A percentile compares a stretch with the other conserved stretches of the same genome.
Evolutionary conservation across 2,888 invertebrate species (phyloP).

Genomic region (Polyommatus iphigenia): DNA sequence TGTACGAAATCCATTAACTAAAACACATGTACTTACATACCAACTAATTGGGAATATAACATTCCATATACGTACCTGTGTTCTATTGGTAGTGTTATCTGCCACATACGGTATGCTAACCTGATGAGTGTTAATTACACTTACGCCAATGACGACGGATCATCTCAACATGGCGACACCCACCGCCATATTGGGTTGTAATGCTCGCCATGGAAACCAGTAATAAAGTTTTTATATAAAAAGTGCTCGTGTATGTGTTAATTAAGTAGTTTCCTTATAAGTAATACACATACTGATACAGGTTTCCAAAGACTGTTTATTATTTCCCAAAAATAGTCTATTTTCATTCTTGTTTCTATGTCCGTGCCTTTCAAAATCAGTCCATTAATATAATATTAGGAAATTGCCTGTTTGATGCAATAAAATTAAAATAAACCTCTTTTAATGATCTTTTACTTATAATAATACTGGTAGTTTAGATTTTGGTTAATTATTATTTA

Average conservation of each 20-base stretch:
- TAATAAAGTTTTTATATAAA: background rate
- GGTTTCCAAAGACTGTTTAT: too few relatives aligned
- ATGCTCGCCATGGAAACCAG: background rate
- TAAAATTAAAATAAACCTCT: too few relatives aligned
- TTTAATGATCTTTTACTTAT: too few relatives aligned
- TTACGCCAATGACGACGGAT: constrained; percentile 10
- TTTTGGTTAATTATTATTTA: too few relatives aligned
- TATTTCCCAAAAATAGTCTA: too few relatives aligned
- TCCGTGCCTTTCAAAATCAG: too few relatives aligned
- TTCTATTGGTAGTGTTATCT: background rate
- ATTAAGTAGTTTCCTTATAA: background rate
- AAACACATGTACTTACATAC: background rate
- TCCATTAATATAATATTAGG: too few relatives aligned
- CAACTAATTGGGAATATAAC: background rate
- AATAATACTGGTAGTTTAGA: too few relatives aligned
- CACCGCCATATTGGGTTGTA: constrained; percentile 7
- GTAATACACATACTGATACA: background rate
- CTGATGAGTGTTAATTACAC: constrained; percentile 7
- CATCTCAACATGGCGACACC: constrained; percentile 8
- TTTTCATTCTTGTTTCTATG: too few relatives aligned
- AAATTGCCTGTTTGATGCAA: too few relatives aligned
- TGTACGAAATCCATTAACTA: too few relatives aligned
- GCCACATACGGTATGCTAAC: background rate
- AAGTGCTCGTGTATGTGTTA: background rate
- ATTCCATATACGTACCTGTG: background rate